A percentile compares a stretch with the other conserved stretches of the same genome.
phyloP scores from a whole-genome alignment of 2,888 invertebrate genomes.

The Ennomos erosarius region DNA sequence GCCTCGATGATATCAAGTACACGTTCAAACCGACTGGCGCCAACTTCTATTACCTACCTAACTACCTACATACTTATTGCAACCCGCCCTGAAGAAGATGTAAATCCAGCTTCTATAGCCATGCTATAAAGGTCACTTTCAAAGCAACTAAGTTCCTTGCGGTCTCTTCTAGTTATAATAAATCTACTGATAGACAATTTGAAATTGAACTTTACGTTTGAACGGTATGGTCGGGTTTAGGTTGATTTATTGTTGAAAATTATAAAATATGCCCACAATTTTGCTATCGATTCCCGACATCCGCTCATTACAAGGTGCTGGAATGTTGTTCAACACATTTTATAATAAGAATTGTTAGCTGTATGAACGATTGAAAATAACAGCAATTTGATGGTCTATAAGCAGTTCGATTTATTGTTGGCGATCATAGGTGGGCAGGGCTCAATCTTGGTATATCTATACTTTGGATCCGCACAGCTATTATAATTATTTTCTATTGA shows the following conservation, averaged over 20 bases:
- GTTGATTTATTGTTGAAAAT: conserved; percentile 45
- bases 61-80: conserved; percentile 55
- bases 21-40: conserved; percentile 68
- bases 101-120: conserved; percentile 60
- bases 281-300: conserved; percentile 80
- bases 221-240: conserved; percentile 16
- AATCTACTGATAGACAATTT: conserved; percentile 46
- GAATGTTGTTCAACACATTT: conserved; percentile 79
- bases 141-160: conserved; percentile 60
- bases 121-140: conserved; percentile 66
- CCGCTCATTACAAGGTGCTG: conserved; percentile 80
- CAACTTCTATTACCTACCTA: conserved; percentile 62
- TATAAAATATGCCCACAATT: conserved; percentile 78
- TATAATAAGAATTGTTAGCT: conserved; percentile 68
- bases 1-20: conserved; percentile 72
- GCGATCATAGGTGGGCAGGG: conserved; percentile 37
- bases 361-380: conserved; percentile 60
- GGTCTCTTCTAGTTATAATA: conserved; percentile 55
- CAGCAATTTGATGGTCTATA: conserved; percentile 48
- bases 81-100: conserved; percentile 61
- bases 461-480: conserved; percentile 4
- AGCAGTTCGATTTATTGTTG: conserved; percentile 42
- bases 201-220: conserved; percentile 25
- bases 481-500: conserved; percentile 28
- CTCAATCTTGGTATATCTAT: conserved; percentile 19